Evolutionary conservation across 2,888 invertebrate species (phyloP), one percentile per base, ranked within the genome.

Genomic region (Plebejus melissa): DNA sequence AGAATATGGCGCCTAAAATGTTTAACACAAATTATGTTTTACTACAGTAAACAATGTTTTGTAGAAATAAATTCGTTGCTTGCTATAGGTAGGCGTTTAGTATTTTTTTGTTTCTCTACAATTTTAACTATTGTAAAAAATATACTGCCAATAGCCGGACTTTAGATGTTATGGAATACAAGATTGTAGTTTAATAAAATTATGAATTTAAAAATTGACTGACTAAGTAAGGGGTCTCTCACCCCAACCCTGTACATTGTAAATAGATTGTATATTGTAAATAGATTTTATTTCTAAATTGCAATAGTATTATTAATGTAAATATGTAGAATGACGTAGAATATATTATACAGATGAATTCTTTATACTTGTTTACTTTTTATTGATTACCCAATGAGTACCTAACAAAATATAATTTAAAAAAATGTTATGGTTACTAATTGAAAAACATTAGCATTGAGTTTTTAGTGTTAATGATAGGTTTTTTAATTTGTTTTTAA

Each of bases 151-250:
- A 32, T 32, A 65, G 28, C 60, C 65, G 46, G 46, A 46, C 50
- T 69, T 75, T 54, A 69, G 28, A 54, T 69, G 58, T 75, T 77
- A 78, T 76, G 75, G 76, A 75, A 76, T 77, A 76, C 69, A 76
- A 54, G 69, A 74, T 77, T 69, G 76, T 77, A 71, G 76, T 77
- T 69, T 78, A 77, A 77, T 77, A 76, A 76, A 75, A 76, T 77
- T 72, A 76, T 76, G 74, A 79, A 79, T 82, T 83, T 81, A 79
- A 84, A 84, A 87, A 87, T 86, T 82, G 91, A 91, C 91, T 92
- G 91, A 91, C 74, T 76, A 76, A 36, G 57, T 58, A 72, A 77
- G 74, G 72, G 74, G 71, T 36, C 75, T 76, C 70, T 72, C 69
- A 69, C 75, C 71, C 77, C 74, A 60, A 69, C 76, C 76, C 65